Evolutionary conservation across 2,888 invertebrate genomes (phyloP).

Genomic region (Agrotis segetum): DNA sequence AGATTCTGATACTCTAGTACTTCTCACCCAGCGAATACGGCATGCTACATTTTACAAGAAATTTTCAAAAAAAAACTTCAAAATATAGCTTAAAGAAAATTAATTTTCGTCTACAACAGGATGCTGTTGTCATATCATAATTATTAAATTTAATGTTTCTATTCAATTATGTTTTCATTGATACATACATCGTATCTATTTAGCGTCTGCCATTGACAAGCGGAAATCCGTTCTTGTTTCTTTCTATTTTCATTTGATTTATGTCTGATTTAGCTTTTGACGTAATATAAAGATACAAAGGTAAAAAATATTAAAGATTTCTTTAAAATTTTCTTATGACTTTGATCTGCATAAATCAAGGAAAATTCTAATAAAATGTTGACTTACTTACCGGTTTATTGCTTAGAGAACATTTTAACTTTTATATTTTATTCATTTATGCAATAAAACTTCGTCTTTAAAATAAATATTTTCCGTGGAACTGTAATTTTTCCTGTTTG

Average conservation of each 20-base stretch:
- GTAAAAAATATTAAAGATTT: background rate
- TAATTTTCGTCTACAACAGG: slow-evolving; percentile 6
- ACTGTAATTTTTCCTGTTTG: background rate
- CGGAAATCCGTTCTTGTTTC: slow-evolving; percentile 55
- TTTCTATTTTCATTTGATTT: slow-evolving; percentile 44
- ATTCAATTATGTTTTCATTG: slow-evolving; percentile 37
- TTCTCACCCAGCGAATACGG: no score
- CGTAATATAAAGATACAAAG: background rate
- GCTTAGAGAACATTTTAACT: background rate
- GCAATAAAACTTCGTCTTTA: no score
- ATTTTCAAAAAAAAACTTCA: background rate
- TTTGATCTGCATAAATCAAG: slow-evolving; percentile 1
- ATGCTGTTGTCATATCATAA: slow-evolving; percentile 43
- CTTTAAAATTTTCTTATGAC: no score
- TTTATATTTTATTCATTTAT: no score
- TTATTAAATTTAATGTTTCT: slow-evolving; percentile 23
- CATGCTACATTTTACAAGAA: background rate
- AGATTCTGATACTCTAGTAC: no score
- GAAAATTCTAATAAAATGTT: background rate
- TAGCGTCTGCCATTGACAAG: slow-evolving; percentile 28
- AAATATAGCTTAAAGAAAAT: background rate
- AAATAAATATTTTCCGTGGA: no score
- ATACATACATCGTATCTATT: slow-evolving; percentile 23
- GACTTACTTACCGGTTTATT: background rate
- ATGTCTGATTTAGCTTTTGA: slow-evolving; percentile 14